Evolutionary conservation across 30 jellyfish, hydroid and myxozoan genomes (phyloP), one percentile per base, ranked within the genome.

Genomic region (Pseudorhiza aurosa): DNA sequence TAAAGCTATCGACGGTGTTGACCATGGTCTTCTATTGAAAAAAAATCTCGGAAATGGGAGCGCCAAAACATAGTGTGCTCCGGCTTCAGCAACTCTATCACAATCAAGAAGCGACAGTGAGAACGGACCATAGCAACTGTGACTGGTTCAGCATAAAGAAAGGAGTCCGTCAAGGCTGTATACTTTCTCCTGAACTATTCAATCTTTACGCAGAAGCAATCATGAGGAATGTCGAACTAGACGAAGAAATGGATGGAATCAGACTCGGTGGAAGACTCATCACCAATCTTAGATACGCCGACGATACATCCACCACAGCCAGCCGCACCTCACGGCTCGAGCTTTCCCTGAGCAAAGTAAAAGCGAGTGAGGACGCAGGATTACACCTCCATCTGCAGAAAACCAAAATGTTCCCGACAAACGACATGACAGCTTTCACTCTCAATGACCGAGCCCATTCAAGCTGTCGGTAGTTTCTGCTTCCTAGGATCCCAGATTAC

Each of bases 1-100:
- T 21, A 73, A 73, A 82, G 77, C 87, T n/a, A 46, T 73, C 50
- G 82, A 73, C 56, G 47, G 87, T 35, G 77, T 51, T 18, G 21
- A 44, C 49, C 82, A 73, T 51, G 59, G 29, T 17, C 55, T 17
- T 26, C 47, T 51, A 32, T 73, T 82, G 87, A 29, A 46, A n/a
- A 47, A 21, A 7, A 25, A 21, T 73, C 56, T 6, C 57, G 12
- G 18, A 24, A 27, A 75, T 37, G 70, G 79, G 88, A 18, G 55
- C 57, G 49, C 88, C 81, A 29, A 24, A 53, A 26, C 82, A 75
- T 68, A 75, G 35, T 14, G 37, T 75, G 22, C 67, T 32, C 29
- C 67, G 35, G 11, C 31, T 75, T 24, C 46, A 36, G 67, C 28
- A 55, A 24, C 65, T 75, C 46, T 75, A 75, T 42, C 45, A 39